Percentiles rank a stretch among this genome's conserved stretches.
These are phyloP conservation scores for Heliconius sara DNA, from an alignment of 2,888 invertebrate genomes.

Conservation along the genomic window DNA sequence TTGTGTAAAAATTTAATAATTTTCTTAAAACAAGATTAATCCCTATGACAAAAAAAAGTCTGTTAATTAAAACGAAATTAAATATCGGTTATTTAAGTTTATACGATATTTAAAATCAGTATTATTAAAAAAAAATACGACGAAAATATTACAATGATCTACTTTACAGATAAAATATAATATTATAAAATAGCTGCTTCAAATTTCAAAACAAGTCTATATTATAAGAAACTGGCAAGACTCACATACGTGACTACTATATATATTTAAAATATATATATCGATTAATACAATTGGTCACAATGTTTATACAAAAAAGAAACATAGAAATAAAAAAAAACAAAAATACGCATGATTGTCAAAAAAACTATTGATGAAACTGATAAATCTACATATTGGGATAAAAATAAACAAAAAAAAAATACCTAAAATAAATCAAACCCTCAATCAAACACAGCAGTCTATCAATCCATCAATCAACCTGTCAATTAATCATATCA, in stretches of 20 bases:
- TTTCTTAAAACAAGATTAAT: background rate
- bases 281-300: background rate
- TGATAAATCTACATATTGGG: too few relatives aligned
- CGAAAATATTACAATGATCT: background rate
- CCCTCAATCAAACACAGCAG: conserved; percentile 20
- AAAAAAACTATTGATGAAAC: background rate
- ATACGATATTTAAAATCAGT: background rate
- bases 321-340: background rate
- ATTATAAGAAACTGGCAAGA: conserved; percentile 9
- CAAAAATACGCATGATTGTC: background rate
- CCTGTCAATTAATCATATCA: conserved; percentile 44
- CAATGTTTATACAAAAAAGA: background rate
- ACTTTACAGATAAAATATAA: background rate
- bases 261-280: background rate
- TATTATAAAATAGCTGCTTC: background rate
- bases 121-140: background rate
- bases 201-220: background rate
- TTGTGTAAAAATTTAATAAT: background rate
- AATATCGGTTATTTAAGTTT: background rate
- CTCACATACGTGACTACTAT: background rate
- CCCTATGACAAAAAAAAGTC: background rate
- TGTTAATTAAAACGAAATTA: too few relatives aligned
- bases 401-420: background rate
- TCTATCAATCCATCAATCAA: conserved; percentile 6
- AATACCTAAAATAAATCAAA: background rate